Percentiles rank a stretch among this genome's conserved stretches.
Evolutionary conservation across 2,797 vertebrate species (phyloP).

Genomic region (Emydoidea blandingii): DNA sequence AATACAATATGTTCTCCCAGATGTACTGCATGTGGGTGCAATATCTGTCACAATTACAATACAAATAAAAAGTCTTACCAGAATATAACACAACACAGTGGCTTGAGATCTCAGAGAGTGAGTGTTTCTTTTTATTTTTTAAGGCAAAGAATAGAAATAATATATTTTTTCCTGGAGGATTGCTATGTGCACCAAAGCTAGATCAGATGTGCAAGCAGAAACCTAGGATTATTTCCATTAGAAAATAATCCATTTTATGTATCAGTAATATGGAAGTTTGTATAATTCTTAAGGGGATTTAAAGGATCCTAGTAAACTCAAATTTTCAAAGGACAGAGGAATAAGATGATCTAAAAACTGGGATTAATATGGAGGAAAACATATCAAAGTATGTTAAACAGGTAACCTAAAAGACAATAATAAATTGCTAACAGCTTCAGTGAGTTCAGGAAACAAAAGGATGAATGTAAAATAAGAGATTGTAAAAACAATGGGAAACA

Average conservation of each 20-base stretch:
- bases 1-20: background rate
- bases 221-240: constrained; percentile 3
- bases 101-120: constrained; percentile 19
- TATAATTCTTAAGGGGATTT: constrained; percentile 32
- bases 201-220: constrained; percentile 1
- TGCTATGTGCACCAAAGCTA: background rate
- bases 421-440: background rate
- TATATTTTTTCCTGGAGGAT: constrained; percentile 34
- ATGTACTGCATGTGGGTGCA: background rate
- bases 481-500: background rate
- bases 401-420: background rate
- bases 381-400: background rate
- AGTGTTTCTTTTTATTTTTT: background rate
- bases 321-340: constrained; percentile 33
- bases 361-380: constrained; percentile 2
- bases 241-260: constrained; percentile 13
- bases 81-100: constrained; percentile 27
- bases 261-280: background rate
- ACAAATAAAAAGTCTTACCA: constrained; percentile 53
- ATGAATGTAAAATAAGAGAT: background rate
- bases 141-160: constrained; percentile 23
- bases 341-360: background rate
- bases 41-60: constrained; percentile 15
- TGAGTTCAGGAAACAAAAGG: background rate
- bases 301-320: constrained; percentile 16